Evolutionary conservation across 1,140 invertebrate genomes (phyloP).

Genomic region (Euwallacea fornicatus): DNA sequence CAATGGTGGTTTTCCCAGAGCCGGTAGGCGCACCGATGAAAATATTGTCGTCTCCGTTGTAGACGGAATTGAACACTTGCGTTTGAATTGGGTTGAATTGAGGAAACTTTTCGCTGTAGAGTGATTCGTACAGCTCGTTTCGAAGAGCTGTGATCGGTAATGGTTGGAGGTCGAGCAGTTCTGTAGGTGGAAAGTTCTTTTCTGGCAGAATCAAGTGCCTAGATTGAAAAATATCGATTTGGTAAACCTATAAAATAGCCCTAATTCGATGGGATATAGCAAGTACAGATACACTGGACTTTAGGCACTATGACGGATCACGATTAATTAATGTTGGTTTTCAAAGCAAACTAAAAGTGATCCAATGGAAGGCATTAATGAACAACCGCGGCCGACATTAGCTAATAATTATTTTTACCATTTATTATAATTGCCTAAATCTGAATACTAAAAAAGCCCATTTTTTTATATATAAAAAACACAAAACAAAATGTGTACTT

Average conservation of each 20-base stretch:
- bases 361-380: too few species aligned
- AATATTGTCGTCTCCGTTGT: conserved; percentile 98
- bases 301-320: background rate
- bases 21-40: conserved; percentile 98
- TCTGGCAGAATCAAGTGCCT: conserved; percentile 96
- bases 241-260: too few species aligned
- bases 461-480: too few species aligned
- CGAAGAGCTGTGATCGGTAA: conserved; percentile 84
- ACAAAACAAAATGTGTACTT: conserved; percentile 2
- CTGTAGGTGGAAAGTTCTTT: conserved; percentile 97
- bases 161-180: conserved; percentile 96
- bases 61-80: conserved; percentile 98
- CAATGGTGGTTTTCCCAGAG: conserved; percentile 95
- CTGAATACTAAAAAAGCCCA: too few species aligned
- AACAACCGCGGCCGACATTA: too few species aligned
- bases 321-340: too few species aligned
- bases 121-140: conserved; percentile 81
- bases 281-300: background rate
- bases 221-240: background rate
- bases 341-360: too few species aligned
- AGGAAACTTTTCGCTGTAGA: conserved; percentile 85
- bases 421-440: too few species aligned
- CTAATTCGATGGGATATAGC: too few species aligned
- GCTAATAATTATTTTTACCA: too few species aligned
- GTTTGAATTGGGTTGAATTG: conserved; percentile 99